Evolutionary conservation across 2,113 vertebrate genomes (phyloP), one percentile per base, ranked within the genome.

Genomic region (Chaetops frenatus): DNA sequence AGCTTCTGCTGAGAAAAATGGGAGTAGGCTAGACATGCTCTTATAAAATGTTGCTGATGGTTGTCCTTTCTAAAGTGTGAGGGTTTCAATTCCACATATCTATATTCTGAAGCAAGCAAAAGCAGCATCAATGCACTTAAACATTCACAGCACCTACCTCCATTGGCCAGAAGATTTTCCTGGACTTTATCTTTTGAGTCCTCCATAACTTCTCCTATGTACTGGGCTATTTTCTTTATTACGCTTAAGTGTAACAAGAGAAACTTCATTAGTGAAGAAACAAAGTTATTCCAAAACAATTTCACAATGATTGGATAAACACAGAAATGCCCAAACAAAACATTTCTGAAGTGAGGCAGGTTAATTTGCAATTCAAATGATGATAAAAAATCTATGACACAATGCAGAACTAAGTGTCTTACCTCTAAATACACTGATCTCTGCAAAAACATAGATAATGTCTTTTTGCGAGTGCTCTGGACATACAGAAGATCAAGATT

Each of bases 151-250:
- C 10, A 97, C 98, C 97, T 97, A 99, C 99, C 99, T 98, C 99
- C 98, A 53, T 98, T 99, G 81, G 98, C 98, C 92, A 98, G 95
- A 51, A 98, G 94, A 69, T 99, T 99, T 97, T 99, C 99, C 88
- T 98, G 97, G 54, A 98, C 97, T 97, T 99, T 99, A 73, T 99
- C 98, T 96, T 97, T 96, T n/a, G 98, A 97, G 42, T 98, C 98
- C 87, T 99, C 98, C 98, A 99, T 98, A 91, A 99, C 98, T 77
- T 99, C 99, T 93, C 97, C 98, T 97, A 99, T 98, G 78, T 98
- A 98, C 97, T 99, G 99, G 45, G 98, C 97, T 88, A 98, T 98
- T 97, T 98, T 98, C 97, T 97, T 98, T 81, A 99, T 98, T 81
- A 99, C 84, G 36, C 99, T 99, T 93, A 70, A 51, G 33, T 42